A percentile compares a stretch with the other conserved stretches of the same genome.
phyloP scores from a whole-genome alignment of 2,113 vertebrate species.

The Lagopus muta region DNA sequence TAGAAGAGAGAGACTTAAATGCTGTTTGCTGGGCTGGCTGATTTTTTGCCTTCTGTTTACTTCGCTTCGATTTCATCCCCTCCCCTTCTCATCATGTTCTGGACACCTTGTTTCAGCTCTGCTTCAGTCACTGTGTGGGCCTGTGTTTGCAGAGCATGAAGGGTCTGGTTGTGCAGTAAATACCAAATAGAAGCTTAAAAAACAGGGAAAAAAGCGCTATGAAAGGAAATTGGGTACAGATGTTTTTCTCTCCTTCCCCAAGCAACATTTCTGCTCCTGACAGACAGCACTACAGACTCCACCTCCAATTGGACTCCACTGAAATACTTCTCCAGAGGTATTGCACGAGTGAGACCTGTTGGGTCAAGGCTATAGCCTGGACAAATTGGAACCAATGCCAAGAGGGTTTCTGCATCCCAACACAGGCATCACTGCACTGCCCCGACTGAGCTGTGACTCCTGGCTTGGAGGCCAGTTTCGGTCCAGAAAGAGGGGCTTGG shows the following conservation, averaged over 20 bases:
- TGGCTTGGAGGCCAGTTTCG: rapidly evolving
- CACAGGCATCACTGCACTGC: neutral
- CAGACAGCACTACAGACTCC: neutral
- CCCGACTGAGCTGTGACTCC: neutral
- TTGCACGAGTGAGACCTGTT: neutral
- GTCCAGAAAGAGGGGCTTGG: neutral
- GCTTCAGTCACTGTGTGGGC: neutral
- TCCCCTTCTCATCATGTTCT: neutral
- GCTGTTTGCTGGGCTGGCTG: conserved; percentile 37
- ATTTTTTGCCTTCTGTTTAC: neutral
- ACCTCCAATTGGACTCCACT: neutral
- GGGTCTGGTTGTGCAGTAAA: neutral
- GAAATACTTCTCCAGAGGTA: neutral
- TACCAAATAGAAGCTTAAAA: neutral
- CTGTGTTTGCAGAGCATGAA: conserved; percentile 2
- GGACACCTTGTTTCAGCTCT: conserved; percentile 32
- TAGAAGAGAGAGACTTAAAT: conserved; percentile 56
- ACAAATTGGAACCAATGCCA: neutral
- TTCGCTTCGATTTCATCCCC: conserved; percentile 14
- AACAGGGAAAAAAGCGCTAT: neutral
- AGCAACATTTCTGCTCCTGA: neutral
- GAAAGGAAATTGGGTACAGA: neutral
- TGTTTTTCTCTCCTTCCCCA: neutral
- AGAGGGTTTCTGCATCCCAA: neutral
- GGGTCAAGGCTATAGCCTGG: neutral